phyloP scores from a whole-genome alignment of 2,888 invertebrate genomes.

The Cephus pygmeus region DNA sequence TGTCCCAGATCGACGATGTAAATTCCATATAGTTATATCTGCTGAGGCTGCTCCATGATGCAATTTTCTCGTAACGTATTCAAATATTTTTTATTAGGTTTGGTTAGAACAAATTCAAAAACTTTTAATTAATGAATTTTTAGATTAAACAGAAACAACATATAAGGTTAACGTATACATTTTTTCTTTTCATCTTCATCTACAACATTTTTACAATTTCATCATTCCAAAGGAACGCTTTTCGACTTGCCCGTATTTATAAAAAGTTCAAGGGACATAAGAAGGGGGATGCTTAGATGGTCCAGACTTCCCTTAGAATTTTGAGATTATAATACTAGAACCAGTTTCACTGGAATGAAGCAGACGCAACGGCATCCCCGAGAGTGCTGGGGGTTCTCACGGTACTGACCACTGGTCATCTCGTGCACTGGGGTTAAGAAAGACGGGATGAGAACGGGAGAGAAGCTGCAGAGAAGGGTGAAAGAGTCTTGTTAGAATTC shows the following conservation, averaged over 20 bases:
- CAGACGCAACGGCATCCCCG: not conserved
- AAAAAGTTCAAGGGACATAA: not conserved
- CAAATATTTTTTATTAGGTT: not conserved
- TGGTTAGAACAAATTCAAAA: not conserved
- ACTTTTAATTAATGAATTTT: not conserved
- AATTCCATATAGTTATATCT: not conserved
- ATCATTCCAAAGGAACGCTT: not conserved
- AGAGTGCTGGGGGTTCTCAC: slow-evolving; percentile 55
- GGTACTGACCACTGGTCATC: slow-evolving; percentile 49
- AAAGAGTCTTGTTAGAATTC: slow-evolving; percentile 25
- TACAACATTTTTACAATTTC: not conserved
- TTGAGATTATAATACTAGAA: not conserved
- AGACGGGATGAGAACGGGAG: not conserved
- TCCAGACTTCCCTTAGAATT: not conserved
- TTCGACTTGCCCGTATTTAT: not conserved
- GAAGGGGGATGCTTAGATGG: not conserved
- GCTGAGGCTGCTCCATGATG: not conserved
- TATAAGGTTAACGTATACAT: not conserved
- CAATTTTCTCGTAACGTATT: not conserved
- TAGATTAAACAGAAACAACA: not conserved
- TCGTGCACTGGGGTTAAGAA: slow-evolving; percentile 23
- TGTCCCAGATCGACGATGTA: slow-evolving; percentile 14
- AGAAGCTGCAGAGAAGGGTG: not conserved
- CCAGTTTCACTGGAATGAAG: not conserved
- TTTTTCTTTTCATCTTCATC: not conserved